A percentile compares a stretch with the other conserved stretches of the same genome.
These are phyloP conservation scores for Nothocercus julius DNA, from an alignment of 2,113 vertebrate species.

Conservation along the genomic window DNA sequence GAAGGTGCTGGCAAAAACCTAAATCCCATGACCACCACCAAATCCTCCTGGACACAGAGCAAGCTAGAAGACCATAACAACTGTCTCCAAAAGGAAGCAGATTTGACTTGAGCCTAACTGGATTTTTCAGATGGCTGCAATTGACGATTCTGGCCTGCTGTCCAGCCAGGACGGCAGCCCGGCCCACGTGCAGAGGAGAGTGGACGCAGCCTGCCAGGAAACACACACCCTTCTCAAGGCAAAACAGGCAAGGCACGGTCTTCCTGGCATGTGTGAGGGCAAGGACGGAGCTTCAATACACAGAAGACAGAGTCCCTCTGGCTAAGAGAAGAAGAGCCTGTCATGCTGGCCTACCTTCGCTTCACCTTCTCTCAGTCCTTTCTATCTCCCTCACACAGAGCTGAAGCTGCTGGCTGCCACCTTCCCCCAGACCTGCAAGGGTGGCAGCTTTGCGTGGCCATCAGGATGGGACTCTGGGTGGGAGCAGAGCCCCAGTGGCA, in stretches of 20 bases:
- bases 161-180: rapidly evolving
- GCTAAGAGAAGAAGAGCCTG: background rate
- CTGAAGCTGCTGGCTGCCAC: background rate
- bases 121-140: background rate
- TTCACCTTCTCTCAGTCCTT: background rate
- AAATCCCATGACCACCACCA: background rate
- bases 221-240: background rate
- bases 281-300: rapidly evolving
- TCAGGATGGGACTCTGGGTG: background rate
- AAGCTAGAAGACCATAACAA: rapidly evolving
- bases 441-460: background rate
- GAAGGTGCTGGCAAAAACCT: background rate
- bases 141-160: background rate
- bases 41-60: background rate
- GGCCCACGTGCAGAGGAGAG: background rate
- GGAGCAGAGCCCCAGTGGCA: background rate
- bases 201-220: background rate
- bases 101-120: background rate
- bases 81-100: rapidly evolving
- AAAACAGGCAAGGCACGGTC: background rate
- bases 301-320: background rate
- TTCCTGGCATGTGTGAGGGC: rapidly evolving
- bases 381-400: background rate
- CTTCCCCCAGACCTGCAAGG: background rate
- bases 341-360: background rate